Evolutionary conservation across 2,113 vertebrate species (phyloP).

Genomic region (Naja naja): DNA sequence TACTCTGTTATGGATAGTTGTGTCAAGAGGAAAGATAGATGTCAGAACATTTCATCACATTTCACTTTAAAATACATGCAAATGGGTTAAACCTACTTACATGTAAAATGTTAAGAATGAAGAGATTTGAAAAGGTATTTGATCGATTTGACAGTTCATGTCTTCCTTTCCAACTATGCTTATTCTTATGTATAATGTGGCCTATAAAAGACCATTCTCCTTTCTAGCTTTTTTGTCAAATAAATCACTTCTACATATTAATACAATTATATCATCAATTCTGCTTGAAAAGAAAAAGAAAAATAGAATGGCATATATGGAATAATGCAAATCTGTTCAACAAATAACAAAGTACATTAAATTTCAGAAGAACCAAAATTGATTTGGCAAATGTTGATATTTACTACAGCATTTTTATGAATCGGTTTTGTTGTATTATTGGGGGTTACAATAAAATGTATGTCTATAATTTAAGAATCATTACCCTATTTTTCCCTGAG

Average conservation of each 20-base stretch:
- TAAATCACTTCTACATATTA: background rate
- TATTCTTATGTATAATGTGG: background rate
- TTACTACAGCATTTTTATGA: background rate
- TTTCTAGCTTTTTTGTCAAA: background rate
- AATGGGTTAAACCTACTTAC: background rate
- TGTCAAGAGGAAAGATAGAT: background rate
- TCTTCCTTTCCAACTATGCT: background rate
- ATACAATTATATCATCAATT: background rate
- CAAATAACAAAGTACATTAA: background rate
- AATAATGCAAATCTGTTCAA: background rate
- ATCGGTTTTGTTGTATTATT: background rate
- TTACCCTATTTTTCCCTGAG: constrained; percentile 38
- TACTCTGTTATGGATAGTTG: background rate
- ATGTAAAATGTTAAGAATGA: background rate
- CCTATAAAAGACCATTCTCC: background rate
- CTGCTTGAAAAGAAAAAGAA: background rate
- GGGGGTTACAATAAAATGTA: background rate
- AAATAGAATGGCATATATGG: background rate
- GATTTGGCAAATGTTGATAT: background rate
- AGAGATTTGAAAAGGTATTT: background rate
- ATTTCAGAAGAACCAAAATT: background rate
- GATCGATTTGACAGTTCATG: background rate
- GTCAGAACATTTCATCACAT: background rate
- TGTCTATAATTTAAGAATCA: constrained; percentile 4
- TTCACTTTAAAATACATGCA: background rate